phyloP scores from a whole-genome alignment of 2,797 vertebrate genomes.

The Macropus fuliginosus region DNA sequence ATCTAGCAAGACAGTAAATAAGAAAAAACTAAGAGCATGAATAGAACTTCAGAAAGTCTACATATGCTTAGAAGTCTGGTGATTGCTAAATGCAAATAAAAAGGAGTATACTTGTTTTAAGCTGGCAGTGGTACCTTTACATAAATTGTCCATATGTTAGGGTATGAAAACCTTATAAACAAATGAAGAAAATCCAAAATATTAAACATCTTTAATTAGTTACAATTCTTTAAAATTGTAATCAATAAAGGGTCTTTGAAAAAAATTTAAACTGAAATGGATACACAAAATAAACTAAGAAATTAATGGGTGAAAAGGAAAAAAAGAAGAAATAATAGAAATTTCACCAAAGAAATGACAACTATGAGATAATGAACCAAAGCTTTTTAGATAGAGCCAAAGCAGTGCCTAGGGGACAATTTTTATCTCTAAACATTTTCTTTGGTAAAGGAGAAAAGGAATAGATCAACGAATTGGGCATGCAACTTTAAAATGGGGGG shows the following conservation, averaged over 20 bases:
- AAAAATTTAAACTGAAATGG: not conserved
- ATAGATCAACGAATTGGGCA: not conserved
- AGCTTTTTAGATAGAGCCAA: not conserved
- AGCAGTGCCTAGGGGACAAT: not conserved
- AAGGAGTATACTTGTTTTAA: not conserved
- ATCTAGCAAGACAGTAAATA: not conserved
- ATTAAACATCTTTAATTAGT: not conserved
- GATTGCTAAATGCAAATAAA: not conserved
- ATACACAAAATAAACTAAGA: not conserved
- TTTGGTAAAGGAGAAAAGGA: not conserved
- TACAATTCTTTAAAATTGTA: not conserved
- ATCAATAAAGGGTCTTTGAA: not conserved
- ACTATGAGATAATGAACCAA: not conserved
- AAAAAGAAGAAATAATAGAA: not conserved
- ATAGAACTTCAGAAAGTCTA: not conserved
- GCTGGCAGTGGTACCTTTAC: not conserved
- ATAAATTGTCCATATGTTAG: not conserved
- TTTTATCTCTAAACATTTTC: not conserved
- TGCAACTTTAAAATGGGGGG: not conserved
- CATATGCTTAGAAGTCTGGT: not conserved
- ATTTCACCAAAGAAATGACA: not conserved
- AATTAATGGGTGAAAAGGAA: not conserved
- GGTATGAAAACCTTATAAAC: not conserved
- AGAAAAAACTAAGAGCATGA: not conserved
- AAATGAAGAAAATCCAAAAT: not conserved